Evolutionary conservation across 2,113 vertebrate genomes (phyloP).

Genomic region (Leiothrix lutea): DNA sequence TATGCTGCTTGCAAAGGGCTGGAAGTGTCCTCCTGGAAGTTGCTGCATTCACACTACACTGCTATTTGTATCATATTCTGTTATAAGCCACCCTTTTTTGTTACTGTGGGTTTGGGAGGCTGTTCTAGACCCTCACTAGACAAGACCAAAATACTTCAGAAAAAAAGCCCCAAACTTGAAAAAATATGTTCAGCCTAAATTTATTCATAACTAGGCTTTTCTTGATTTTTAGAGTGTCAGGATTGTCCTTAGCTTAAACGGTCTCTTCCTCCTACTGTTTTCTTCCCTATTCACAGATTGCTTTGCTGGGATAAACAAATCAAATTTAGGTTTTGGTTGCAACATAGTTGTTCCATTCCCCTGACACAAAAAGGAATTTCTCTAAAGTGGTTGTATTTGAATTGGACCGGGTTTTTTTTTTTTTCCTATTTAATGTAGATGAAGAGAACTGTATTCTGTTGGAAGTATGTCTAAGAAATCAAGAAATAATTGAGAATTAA

Average conservation of each 20-base stretch:
- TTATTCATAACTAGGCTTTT: background rate
- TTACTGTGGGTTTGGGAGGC: background rate
- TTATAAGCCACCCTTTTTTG: background rate
- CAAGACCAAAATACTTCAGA: background rate
- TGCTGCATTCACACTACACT: background rate
- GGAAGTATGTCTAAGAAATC: background rate
- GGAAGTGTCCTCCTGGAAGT: background rate
- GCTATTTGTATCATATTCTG: background rate
- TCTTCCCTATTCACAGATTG: background rate
- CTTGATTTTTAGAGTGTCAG: background rate
- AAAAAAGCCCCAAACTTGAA: background rate
- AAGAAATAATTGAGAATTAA: background rate
- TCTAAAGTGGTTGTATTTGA: background rate
- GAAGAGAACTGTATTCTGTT: background rate
- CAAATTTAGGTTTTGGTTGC: background rate
- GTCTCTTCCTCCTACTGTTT: slow-evolving; percentile 3
- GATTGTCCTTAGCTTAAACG: background rate
- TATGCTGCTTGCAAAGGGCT: background rate
- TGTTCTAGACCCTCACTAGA: background rate
- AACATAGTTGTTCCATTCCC: background rate
- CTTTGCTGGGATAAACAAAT: slow-evolving; percentile 11
- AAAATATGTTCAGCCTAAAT: background rate
- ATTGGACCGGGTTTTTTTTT: background rate
- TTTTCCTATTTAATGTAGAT: background rate
- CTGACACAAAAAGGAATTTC: background rate